Conservation (phyloP, 2,113 vertebrate genomes). For the Hipposideros armiger region DNA sequence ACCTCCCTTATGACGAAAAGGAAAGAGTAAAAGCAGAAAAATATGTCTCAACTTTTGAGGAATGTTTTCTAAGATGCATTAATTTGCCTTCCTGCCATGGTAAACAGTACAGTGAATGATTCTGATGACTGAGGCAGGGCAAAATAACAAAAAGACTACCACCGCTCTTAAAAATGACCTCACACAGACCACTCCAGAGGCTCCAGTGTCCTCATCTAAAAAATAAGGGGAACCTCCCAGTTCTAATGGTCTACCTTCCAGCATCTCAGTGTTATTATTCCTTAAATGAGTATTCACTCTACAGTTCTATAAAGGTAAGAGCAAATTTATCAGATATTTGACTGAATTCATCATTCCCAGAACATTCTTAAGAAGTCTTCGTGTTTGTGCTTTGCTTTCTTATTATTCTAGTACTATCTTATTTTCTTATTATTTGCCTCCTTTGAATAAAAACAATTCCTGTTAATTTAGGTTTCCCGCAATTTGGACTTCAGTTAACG, state of each 20-base stretch:
- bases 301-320: not conserved
- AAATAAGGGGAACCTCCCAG: not conserved
- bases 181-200: not conserved
- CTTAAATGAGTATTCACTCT: not conserved
- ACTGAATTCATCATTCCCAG: not conserved
- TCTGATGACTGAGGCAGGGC: not conserved
- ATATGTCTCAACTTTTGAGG: not conserved
- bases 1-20: not conserved
- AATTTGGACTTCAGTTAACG: slow-evolving; percentile 6
- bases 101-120: not conserved
- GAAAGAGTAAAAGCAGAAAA: slow-evolving; percentile 20
- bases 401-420: slow-evolving; percentile 9
- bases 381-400: slow-evolving; percentile 13
- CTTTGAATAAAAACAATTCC: not conserved
- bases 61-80: slow-evolving; percentile 21
- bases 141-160: not conserved
- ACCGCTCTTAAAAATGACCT: not conserved
- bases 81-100: not conserved
- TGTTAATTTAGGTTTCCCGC: not conserved
- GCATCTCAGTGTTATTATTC: not conserved
- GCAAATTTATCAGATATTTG: not conserved
- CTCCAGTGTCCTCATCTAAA: not conserved
- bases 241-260: not conserved
- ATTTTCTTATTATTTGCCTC: slow-evolving; percentile 52
- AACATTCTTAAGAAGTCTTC: not conserved